Percentiles rank a stretch among this genome's conserved stretches.
These are phyloP conservation scores for Micronycteris hirsuta DNA, from an alignment of 2,113 vertebrate genomes.

Conservation along the genomic window DNA sequence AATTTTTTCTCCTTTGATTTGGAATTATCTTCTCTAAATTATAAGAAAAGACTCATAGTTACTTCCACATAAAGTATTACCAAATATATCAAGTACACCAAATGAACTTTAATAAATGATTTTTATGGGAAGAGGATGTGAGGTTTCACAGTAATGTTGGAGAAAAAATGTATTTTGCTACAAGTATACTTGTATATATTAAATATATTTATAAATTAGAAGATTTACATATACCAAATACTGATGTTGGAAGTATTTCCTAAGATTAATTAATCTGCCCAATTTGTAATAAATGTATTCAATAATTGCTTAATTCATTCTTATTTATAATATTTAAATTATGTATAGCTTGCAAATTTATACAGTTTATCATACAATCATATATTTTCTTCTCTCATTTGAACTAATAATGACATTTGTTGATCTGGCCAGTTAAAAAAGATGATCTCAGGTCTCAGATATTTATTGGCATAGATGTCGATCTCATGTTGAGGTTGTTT, in stretches of 20 bases:
- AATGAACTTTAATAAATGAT: background rate
- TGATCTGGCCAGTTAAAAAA: background rate
- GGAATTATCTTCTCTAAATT: background rate
- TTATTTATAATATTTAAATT: constrained; percentile 23
- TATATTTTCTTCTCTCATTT: background rate
- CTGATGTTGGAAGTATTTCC: background rate
- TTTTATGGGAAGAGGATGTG: background rate
- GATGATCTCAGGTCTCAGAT: background rate
- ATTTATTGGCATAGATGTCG: background rate
- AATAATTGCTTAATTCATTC: background rate
- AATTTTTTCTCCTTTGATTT: background rate
- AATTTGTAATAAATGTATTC: constrained; percentile 21
- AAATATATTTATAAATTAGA: background rate
- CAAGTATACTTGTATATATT: background rate
- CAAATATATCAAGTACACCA: background rate
- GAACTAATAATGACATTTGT: background rate
- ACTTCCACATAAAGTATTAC: background rate
- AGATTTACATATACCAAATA: background rate
- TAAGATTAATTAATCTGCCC: background rate
- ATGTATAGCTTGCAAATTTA: background rate
- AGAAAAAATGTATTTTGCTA: background rate
- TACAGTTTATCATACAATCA: background rate
- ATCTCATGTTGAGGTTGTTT: background rate
- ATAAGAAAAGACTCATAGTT: background rate
- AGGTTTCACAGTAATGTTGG: background rate